Base-by-base conservation (phyloP, 2,888 invertebrate species). In the Tetheella fluctuosa region DNA sequence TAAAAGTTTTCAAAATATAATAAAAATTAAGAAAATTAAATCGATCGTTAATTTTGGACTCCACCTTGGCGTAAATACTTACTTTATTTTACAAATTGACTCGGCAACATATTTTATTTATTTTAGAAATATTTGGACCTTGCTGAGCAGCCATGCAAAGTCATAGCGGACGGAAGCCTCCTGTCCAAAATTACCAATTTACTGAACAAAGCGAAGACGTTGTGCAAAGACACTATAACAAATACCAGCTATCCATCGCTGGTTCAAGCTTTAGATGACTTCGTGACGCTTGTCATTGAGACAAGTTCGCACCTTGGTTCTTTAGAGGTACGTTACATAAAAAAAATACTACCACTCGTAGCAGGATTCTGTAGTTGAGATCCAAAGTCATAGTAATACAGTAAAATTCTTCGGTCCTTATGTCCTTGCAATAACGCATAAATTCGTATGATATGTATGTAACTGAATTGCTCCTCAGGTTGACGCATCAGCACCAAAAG, bases 231-330 rank as follows among this genome's bases (percentile, higher is more conserved):
- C 64, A 94, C 94, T 0, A 93, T 97, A 23, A 76, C 86, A 0
- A 87, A 90, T 81, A 93, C 73, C 86, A 84, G 91, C 0, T 96
- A 96, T 76, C 94, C 95, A 0, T 83, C 90, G 5, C 83, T 96
- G 23, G 94, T 96, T 12, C 94, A 94, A 60, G 93, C 91, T 0
- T 79, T 97, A 57, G 96, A 97, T 69, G 93, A 94, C 58, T 94
- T 96, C 60, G 94, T 97, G 2, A 94, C 94, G 0, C 92, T 94
- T 25, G 94, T 96, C 58, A 94, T 96, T 61, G 95, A 95, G 71
- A 95, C 95, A 0, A 95, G 95, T 73, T 94, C 94, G 23, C 95
- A 96, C 80, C 89, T 98, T 59, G 95, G 95, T 59, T 91, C 94
- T 52, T 85, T 96, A 66, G 95, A 96, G 82, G 94, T 95, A 81